Percentiles rank a stretch among this genome's conserved stretches.
phyloP scores from a whole-genome alignment of 2,113 vertebrate genomes.

The rabbit (Oryctolagus cuniculus) region mOryCun1.1 NC_091445.1:59067001-59067500 shows the following conservation, averaged over 20 bases:
- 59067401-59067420: not conserved
- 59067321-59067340: constrained; percentile 57
- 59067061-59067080: not conserved
- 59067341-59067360: constrained; percentile 60
- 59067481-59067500: not conserved
- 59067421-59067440: not conserved
- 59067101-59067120: constrained; percentile 20
- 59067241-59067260: constrained; percentile 54
- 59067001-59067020: constrained; percentile 18
- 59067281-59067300: constrained; percentile 43
- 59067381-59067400: constrained; percentile 46
- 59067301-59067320: not conserved
- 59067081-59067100: not conserved
- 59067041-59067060: constrained; percentile 39
- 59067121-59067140: constrained; percentile 34
- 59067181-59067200: constrained; percentile 38
- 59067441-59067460: constrained; percentile 56
- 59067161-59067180: constrained; percentile 35
- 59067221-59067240: constrained; percentile 63
- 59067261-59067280: constrained; percentile 59
- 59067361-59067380: constrained; percentile 38
- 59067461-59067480: not conserved
- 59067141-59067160: constrained; percentile 52
- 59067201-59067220: not conserved
- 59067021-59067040: constrained; percentile 23